Conservation (phyloP, 2,113 vertebrate species). For the Clarias macrocephalus region DNA sequence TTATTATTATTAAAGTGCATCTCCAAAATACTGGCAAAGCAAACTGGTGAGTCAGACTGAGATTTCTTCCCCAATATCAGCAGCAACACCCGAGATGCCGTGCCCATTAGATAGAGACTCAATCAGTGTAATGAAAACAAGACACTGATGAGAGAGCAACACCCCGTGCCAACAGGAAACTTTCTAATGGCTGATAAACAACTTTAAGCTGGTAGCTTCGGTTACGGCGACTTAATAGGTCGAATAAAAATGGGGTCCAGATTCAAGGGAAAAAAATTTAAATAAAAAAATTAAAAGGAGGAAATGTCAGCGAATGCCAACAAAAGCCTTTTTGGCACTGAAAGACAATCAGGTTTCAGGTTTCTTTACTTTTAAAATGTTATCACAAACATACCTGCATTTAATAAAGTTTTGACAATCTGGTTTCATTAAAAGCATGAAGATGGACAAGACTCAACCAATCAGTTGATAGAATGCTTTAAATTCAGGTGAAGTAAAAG, state of each 20-base stretch:
- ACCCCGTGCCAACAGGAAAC: neutral
- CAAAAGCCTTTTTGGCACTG: neutral
- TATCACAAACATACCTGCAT: neutral
- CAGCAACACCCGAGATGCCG: neutral
- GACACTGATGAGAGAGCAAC: neutral
- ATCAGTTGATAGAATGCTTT: neutral
- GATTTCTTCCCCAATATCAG: neutral
- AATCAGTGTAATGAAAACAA: neutral
- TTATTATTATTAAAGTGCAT: too few relatives aligned
- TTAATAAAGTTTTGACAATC: neutral
- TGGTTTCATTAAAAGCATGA: neutral
- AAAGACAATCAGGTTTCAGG: neutral
- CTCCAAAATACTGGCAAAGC: neutral
- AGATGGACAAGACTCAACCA: neutral
- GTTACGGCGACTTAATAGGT: too few relatives aligned
- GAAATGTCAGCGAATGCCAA: neutral
- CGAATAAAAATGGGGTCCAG: neutral
- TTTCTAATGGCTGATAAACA: conserved; percentile 6
- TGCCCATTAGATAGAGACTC: neutral
- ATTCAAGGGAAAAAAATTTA: neutral
- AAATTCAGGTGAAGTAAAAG: neutral
- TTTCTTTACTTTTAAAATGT: neutral
- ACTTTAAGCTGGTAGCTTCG: too few relatives aligned
- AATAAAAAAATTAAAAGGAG: neutral
- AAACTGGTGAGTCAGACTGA: neutral